phyloP scores from a whole-genome alignment of 2,888 invertebrate species.

The Eustalomyia histrio region DNA sequence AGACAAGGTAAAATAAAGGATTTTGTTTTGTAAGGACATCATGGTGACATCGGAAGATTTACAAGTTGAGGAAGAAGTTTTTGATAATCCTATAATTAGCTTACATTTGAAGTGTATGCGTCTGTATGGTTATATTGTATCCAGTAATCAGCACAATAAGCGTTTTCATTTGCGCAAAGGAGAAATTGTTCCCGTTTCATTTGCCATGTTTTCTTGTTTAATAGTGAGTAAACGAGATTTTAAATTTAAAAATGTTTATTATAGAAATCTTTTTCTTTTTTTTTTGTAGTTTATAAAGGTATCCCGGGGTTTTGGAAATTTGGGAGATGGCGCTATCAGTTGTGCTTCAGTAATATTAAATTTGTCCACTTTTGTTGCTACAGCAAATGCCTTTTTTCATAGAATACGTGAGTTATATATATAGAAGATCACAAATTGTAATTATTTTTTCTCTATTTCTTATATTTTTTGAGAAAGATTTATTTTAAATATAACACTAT shows the following conservation, averaged over 20 bases:
- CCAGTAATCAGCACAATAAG: conserved; percentile 65
- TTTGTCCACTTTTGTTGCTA: conserved; percentile 71
- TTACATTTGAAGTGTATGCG: conserved; percentile 69
- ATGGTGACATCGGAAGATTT: conserved; percentile 35
- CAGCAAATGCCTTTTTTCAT: conserved; percentile 70
- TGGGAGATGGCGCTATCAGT: conserved; percentile 69
- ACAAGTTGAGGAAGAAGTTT: conserved; percentile 63
- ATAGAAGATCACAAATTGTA: too few relatives aligned
- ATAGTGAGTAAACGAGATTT: conserved; percentile 51
- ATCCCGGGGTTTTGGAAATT: conserved; percentile 65
- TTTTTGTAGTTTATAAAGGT: conserved; percentile 49
- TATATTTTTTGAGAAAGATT: too few relatives aligned
- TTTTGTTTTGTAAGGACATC: too few relatives aligned
- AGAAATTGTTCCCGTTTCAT: conserved; percentile 69
- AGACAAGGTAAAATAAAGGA: too few relatives aligned
- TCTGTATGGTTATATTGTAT: conserved; percentile 70
- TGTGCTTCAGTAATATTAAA: conserved; percentile 72
- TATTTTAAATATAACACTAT: too few relatives aligned
- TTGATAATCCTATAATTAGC: conserved; percentile 69
- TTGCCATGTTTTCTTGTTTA: conserved; percentile 69
- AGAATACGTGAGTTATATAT: conserved; percentile 69
- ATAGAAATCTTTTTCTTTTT: background rate
- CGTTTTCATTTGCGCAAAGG: conserved; percentile 66
- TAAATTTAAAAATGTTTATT: conserved; percentile 40
- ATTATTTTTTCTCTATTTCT: too few relatives aligned